Conservation (phyloP, 2,113 vertebrate species). For the Oryctolagus cuniculus region DNA sequence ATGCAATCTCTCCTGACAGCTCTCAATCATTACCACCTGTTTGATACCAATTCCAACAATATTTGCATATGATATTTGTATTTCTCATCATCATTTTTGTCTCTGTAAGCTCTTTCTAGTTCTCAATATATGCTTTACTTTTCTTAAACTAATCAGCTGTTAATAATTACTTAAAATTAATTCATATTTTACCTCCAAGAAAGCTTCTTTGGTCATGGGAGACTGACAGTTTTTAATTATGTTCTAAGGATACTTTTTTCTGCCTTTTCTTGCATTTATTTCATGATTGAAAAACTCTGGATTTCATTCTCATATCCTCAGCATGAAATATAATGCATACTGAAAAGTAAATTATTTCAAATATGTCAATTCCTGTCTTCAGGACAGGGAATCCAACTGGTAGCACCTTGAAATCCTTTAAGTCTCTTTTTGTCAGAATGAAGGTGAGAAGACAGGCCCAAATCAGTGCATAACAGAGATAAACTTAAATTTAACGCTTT, state of each 20-base stretch:
- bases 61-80: not conserved
- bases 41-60: too few species aligned
- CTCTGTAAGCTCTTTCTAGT: not conserved
- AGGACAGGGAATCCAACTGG: not conserved
- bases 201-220: not conserved
- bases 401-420: not conserved
- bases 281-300: not conserved
- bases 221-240: not conserved
- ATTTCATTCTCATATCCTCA: not conserved
- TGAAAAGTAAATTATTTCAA: not conserved
- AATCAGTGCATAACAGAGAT: not conserved
- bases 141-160: not conserved
- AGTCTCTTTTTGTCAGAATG: not conserved
- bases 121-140: not conserved
- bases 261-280: not conserved
- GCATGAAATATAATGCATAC: not conserved
- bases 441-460: not conserved
- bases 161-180: constrained; percentile 27
- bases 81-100: not conserved
- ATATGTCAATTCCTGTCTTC: not conserved
- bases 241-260: not conserved
- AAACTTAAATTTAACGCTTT: not conserved
- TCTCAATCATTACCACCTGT: not conserved
- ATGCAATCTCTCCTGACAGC: not conserved
- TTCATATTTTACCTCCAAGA: not conserved